Evolutionary conservation across 1,140 invertebrate species (phyloP).

Genomic region (Sipha flava): DNA sequence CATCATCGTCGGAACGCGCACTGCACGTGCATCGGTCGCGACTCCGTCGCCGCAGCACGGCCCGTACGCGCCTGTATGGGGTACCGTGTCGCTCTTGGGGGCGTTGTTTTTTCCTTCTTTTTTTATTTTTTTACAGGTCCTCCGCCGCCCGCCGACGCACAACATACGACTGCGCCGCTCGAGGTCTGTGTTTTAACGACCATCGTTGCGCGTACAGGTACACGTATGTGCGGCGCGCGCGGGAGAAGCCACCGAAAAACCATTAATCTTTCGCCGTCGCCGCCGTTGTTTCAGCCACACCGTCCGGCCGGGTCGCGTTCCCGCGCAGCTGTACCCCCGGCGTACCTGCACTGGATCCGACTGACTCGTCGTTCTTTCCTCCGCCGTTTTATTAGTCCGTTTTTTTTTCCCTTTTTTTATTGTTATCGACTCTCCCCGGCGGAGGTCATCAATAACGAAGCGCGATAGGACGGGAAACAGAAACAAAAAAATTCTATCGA

Average conservation of each 20-base stretch:
- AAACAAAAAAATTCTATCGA: neutral
- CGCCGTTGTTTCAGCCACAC: constrained; percentile 1
- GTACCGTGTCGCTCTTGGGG: neutral
- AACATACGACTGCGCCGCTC: neutral
- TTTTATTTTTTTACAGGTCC: neutral
- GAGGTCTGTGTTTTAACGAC: constrained; percentile 13
- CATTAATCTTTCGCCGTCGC: constrained; percentile 18
- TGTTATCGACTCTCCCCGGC: neutral
- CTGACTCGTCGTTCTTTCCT: neutral
- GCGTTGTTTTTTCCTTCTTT: neutral
- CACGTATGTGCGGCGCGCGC: neutral
- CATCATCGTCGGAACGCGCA: neutral
- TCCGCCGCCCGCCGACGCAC: neutral
- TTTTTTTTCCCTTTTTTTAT: neutral
- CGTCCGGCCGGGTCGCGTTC: neutral
- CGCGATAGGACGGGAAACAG: neutral
- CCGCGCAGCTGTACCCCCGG: neutral
- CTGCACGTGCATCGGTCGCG: neutral
- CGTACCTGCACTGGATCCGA: too few relatives aligned
- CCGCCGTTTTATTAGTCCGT: neutral
- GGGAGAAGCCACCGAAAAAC: constrained; percentile 11
- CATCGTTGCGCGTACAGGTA: neutral
- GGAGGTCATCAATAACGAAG: neutral
- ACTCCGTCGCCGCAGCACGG: neutral
- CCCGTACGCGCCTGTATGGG: too few relatives aligned